Evolutionary conservation across 1,140 invertebrate genomes (phyloP).

Genomic region (Ooceraea biroi): DNA sequence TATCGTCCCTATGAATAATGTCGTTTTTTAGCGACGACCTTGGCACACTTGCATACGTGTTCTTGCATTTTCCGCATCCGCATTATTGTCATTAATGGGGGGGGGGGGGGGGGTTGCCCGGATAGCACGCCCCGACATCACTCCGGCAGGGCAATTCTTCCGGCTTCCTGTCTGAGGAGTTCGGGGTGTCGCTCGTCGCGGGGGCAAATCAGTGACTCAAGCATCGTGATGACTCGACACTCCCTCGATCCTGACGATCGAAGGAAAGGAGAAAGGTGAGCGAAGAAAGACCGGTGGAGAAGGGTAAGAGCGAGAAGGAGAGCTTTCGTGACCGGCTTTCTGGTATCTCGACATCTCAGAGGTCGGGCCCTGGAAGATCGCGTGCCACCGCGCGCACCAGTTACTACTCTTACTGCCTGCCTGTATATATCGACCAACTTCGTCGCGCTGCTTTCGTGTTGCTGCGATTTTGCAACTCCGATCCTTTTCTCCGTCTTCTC

Average conservation of each 20-base stretch:
- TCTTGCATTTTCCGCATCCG: conserved; percentile 3
- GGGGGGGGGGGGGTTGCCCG: not conserved
- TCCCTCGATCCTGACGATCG: not conserved
- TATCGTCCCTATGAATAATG: conserved; percentile 14
- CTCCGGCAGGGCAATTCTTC: too few relatives aligned
- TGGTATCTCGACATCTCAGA: conserved; percentile 83
- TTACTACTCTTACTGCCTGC: conserved; percentile 73
- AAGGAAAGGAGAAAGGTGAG: not conserved
- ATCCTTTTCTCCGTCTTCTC: conserved; percentile 48
- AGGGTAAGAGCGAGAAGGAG: conserved; percentile 54
- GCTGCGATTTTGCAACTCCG: conserved; percentile 55
- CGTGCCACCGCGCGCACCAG: conserved; percentile 78
- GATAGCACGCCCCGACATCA: not conserved
- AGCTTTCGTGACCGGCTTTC: conserved; percentile 82
- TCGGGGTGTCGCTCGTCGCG: not conserved
- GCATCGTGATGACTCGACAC: conserved; percentile 22
- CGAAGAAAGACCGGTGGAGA: not conserved
- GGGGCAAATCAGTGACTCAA: conserved; percentile 33
- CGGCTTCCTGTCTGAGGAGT: too few relatives aligned
- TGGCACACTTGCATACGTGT: conserved; percentile 9
- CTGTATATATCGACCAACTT: conserved; percentile 79
- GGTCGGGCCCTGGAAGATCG: conserved; percentile 80
- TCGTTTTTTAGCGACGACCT: conserved; percentile 41
- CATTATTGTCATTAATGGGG: conserved; percentile 23
- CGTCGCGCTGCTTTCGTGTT: conserved; percentile 27